Base-by-base conservation (phyloP, 2,888 invertebrate species). In the Parnassius orleans region DNA sequence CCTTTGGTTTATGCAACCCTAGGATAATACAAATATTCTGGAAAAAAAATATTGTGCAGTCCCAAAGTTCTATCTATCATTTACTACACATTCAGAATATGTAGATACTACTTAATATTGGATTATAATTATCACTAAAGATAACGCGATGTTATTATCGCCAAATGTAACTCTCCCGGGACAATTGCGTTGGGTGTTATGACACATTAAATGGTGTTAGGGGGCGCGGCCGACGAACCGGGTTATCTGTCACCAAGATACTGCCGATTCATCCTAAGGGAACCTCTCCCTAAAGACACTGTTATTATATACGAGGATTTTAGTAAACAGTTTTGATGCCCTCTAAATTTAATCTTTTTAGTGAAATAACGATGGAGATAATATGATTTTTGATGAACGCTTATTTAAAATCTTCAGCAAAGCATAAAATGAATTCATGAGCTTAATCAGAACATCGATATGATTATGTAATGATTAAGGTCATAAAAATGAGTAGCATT, bases 101-200 rank as follows among this genome's bases (percentile, higher is more conserved):
- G 24, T 24, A 24, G 24, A 24, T 24, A 33, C 33, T 33, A 33
- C 7, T 33, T 33, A 7, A 5, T 33, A 33, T 33, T 33, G 33
- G 33, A 33, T 33, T 33, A 7, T 33, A 33, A 70, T 74, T 72
- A 71, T 51, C 44, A 52, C 11, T 43, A 44, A 14, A 53, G 50
- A 50, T 24, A 11, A 46, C 42, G 69, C 72, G 68, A 53, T 53
- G 41, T 53, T 44, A 11, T 46, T 19, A 51, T 57, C 44, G 47
- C 14, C 41, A 47, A 57, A 57, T 73, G 77, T 83, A 80, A 82
- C 79, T 84, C 82, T 83, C 79, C 78, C 76, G 84, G 82, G 81
- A 84, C 85, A 83, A 87, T 87, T 11, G n/a, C 79, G 81, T 81
- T 78, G 76, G 83, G 85, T 84, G 86, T 89, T 90, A 88, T 88